A percentile compares a stretch with the other conserved stretches of the same genome.
These are phyloP conservation scores for Grammomys dolichurus DNA, from an alignment of 2,113 vertebrate species.

Conservation along the genomic window DNA sequence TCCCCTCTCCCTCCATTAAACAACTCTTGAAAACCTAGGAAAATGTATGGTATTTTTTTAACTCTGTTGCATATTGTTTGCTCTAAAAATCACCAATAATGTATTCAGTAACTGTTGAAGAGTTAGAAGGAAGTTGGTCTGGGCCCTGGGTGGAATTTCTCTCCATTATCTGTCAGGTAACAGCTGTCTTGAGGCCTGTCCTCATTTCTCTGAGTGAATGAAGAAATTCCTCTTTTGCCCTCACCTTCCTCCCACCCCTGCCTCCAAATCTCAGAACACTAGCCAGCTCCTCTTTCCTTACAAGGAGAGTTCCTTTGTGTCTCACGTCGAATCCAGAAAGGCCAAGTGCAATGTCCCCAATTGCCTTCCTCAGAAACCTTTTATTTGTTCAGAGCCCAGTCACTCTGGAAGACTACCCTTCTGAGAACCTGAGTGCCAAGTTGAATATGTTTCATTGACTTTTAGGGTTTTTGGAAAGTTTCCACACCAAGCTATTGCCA, in stretches of 20 bases:
- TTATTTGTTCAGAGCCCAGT: slow-evolving; percentile 39
- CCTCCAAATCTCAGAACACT: not conserved
- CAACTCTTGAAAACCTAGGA: slow-evolving; percentile 38
- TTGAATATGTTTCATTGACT: slow-evolving; percentile 28
- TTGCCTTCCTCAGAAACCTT: slow-evolving; percentile 54
- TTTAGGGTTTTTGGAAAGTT: slow-evolving; percentile 61
- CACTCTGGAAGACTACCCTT: slow-evolving; percentile 30
- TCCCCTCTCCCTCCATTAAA: not conserved
- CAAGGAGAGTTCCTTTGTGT: slow-evolving; percentile 42
- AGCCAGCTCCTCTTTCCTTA: slow-evolving; percentile 6
- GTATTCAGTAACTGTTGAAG: not conserved
- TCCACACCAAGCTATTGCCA: slow-evolving; percentile 49
- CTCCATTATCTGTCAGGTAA: not conserved
- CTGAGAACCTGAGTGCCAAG: not conserved
- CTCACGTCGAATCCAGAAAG: slow-evolving; percentile 36
- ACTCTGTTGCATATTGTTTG: slow-evolving; percentile 39
- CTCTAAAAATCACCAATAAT: slow-evolving; percentile 29
- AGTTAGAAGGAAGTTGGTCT: slow-evolving; percentile 12
- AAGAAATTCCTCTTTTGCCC: not conserved
- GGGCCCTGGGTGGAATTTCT: slow-evolving; percentile 9
- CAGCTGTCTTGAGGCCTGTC: slow-evolving; percentile 11
- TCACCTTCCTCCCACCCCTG: not conserved
- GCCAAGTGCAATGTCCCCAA: not conserved
- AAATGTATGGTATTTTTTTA: slow-evolving; percentile 2
- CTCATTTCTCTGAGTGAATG: not conserved